Base-by-base conservation (phyloP, 2,113 vertebrate species). In the Trichomycterus rosablanca region DNA sequence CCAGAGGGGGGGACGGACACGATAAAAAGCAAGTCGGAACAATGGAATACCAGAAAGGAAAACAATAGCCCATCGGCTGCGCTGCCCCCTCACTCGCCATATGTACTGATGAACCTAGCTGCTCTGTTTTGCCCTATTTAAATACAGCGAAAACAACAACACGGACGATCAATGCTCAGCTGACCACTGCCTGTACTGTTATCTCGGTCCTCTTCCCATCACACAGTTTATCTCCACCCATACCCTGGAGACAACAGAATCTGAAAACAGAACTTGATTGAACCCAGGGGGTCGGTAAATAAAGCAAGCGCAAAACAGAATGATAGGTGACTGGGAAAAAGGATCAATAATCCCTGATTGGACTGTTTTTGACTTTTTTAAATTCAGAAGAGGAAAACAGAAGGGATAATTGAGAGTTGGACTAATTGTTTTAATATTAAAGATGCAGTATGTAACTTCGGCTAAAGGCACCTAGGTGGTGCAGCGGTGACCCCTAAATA, bases 221-320 rank as follows among this genome's bases (percentile, higher is more conserved):
- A n/a, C n/a, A n/a, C n/a, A 35, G 19, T 55, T 65, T 55, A 22
- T 66, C 67, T 34, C 50, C 56, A 65, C 63, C 62, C 64, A 68
- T 24, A 58, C 69, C 52, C 69, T 34, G 43, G 64, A 67, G 70
- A 63, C 24, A 34, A 44, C 22, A 30, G 39, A 28, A 14, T 14
- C 46, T 53, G 58, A 63, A 67, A 72, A 67, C 64, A 67, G 48
- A 20, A 5, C n/a, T 1, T 58, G n/a, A n/a, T 39, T 63, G n/a
- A 46, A 58, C 63, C 63, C 69, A 61, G 28, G 62, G 51, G 63
- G 59, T 26, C 37, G 45, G 11, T 14, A 32, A 42, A 70, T 65
- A 37, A 59, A 51, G 39, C 44, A 42, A 55, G 57, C 28, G 51
- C 51, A 50, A 71, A 57, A 62, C 30, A 62, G 5, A 23, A 32